phyloP scores from a whole-genome alignment of 1,140 invertebrate species.

The Drosophila tropicalis region DNA sequence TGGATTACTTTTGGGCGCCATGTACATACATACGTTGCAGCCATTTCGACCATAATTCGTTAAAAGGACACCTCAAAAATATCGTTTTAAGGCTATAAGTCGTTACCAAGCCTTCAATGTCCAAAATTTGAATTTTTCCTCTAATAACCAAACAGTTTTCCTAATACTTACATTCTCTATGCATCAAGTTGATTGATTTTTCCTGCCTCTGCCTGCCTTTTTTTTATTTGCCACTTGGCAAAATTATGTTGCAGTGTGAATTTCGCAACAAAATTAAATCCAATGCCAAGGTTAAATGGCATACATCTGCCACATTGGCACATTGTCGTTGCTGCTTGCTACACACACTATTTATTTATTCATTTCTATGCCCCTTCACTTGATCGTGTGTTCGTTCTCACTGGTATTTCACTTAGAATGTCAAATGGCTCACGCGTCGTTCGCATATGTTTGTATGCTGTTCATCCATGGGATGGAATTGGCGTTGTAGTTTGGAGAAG shows the following conservation, averaged over 20 bases:
- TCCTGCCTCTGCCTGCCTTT: background rate
- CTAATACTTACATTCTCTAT: too few relatives aligned
- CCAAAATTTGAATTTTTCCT: too few relatives aligned
- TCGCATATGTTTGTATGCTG: slow-evolving; percentile 11
- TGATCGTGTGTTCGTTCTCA: slow-evolving; percentile 9
- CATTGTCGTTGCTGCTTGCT: background rate
- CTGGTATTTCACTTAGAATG: slow-evolving; percentile 61
- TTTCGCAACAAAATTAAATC: slow-evolving; percentile 76
- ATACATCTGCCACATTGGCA: slow-evolving; percentile 47
- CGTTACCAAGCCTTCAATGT: too few relatives aligned
- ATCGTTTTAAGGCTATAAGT: too few relatives aligned
- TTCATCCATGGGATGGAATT: slow-evolving; percentile 14
- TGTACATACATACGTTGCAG: too few relatives aligned
- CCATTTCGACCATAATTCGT: too few relatives aligned
- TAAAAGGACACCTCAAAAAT: too few relatives aligned
- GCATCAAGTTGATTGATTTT: background rate
- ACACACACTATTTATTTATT: background rate
- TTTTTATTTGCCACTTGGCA: slow-evolving; percentile 29
- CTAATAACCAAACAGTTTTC: too few relatives aligned
- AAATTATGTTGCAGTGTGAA: slow-evolving; percentile 66
- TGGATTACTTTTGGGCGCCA: too few relatives aligned
- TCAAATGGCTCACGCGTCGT: slow-evolving; percentile 71
- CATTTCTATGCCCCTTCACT: slow-evolving; percentile 1
- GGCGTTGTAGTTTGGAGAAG: slow-evolving; percentile 25
- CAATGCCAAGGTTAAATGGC: slow-evolving; percentile 74